Percentiles rank a stretch among this genome's conserved stretches.
phyloP scores from a whole-genome alignment of 2,797 vertebrate species.

The Alexandromys oeconomus region DNA sequence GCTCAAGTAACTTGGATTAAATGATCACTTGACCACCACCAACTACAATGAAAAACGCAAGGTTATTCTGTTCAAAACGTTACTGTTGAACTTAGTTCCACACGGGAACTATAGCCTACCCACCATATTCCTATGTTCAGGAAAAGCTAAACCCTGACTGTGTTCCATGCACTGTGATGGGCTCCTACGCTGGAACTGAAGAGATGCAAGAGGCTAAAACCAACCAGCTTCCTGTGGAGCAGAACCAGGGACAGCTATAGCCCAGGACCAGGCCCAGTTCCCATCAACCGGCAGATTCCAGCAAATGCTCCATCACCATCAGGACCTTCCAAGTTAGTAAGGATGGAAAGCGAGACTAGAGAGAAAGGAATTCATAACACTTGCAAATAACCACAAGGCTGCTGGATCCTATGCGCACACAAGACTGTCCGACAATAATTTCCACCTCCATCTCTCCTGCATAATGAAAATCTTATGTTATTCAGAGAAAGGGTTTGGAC shows the following conservation, averaged over 20 bases:
- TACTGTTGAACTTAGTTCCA: background rate
- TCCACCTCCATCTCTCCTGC: constrained; percentile 55
- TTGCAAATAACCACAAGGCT: constrained; percentile 50
- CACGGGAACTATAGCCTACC: background rate
- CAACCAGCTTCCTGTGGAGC: background rate
- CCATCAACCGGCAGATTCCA: background rate
- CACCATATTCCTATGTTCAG: background rate
- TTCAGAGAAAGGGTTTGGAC: constrained; percentile 65
- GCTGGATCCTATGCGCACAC: constrained; percentile 28
- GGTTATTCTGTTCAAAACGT: background rate
- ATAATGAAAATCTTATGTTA: constrained; percentile 54
- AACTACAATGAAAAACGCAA: constrained; percentile 15
- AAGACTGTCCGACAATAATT: constrained; percentile 62
- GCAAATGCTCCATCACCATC: background rate
- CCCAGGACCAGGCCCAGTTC: background rate
- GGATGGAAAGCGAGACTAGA: background rate
- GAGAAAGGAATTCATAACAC: background rate
- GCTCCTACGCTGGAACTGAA: background rate
- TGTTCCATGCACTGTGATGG: background rate
- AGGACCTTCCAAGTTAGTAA: background rate
- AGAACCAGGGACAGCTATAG: background rate
- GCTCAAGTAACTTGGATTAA: background rate
- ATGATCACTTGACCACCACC: constrained; percentile 12
- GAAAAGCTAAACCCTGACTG: background rate
- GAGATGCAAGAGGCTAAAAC: background rate